These are phyloP conservation scores for Steinernema hermaphroditum DNA, from an alignment of 2,888 invertebrate species.

Conservation along the genomic window DNA sequence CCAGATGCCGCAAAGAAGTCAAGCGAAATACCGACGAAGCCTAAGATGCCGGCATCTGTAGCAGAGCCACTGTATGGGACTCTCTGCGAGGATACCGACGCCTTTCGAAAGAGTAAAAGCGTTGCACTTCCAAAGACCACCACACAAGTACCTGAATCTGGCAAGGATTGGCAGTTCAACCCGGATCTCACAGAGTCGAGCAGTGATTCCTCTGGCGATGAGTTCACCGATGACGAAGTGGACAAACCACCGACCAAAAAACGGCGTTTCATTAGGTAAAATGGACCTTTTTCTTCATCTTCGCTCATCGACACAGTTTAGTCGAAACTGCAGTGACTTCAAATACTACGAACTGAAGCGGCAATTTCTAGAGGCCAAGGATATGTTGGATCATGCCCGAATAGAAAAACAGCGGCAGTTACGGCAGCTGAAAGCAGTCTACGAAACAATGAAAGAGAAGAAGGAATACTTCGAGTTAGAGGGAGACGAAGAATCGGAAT, in stretches of 20 bases:
- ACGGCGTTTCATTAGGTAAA: neutral
- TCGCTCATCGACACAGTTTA: neutral
- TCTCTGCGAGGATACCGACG: constrained; percentile 8
- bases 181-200: constrained; percentile 12
- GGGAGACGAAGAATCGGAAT: neutral
- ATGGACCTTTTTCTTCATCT: neutral
- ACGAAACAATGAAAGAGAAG: neutral
- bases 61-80: constrained; percentile 4
- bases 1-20: constrained; percentile 10
- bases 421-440: neutral
- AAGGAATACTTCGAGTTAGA: neutral
- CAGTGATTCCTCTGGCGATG: constrained; percentile 10
- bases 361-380: neutral
- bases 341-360: constrained; percentile 1
- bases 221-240: constrained; percentile 16
- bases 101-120: neutral
- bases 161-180: constrained; percentile 9
- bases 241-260: neutral
- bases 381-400: neutral
- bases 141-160: neutral
- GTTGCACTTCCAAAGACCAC: neutral
- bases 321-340: constrained; percentile 6
- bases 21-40: neutral
- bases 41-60: neutral
- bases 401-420: neutral